phyloP scores from a whole-genome alignment of 1,140 invertebrate species.

The Drosophila nasuta region DNA sequence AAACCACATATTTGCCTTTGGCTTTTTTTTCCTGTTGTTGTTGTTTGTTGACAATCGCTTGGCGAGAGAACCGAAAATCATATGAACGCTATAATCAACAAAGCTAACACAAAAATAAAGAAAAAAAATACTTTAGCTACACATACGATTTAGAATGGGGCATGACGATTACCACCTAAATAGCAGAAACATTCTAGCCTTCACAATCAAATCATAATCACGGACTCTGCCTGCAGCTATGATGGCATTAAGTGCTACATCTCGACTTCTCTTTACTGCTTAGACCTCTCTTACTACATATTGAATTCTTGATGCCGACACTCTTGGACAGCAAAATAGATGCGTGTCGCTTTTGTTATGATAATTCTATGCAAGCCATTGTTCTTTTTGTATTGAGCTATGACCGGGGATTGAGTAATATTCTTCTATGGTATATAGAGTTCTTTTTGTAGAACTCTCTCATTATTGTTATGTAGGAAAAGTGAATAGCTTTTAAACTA shows the following conservation, averaged over 20 bases:
- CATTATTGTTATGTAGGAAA: background rate
- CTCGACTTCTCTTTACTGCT: background rate
- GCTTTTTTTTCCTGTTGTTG: background rate
- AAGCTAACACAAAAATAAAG: constrained; percentile 46
- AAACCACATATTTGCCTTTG: constrained; percentile 61
- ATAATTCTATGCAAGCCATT: background rate
- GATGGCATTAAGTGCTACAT: constrained; percentile 13
- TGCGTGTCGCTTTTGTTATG: constrained; percentile 1
- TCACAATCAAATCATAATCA: background rate
- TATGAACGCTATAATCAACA: constrained; percentile 61
- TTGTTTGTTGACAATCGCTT: constrained; percentile 12
- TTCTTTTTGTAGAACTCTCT: background rate
- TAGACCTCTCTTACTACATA: background rate
- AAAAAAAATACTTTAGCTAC: constrained; percentile 23
- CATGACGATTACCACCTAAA: constrained; percentile 6
- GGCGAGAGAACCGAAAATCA: constrained; percentile 45
- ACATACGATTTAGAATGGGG: constrained; percentile 25
- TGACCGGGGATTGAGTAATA: background rate
- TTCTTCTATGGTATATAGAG: background rate
- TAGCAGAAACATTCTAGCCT: constrained; percentile 9
- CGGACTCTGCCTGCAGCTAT: background rate
- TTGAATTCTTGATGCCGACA: constrained; percentile 8
- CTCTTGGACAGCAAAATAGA: background rate
- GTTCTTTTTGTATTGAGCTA: background rate
- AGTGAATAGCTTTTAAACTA: background rate